Percentiles rank a stretch among this genome's conserved stretches.
phyloP scores from a whole-genome alignment of 2,888 invertebrate genomes.

The Ditula angustiorana region DNA sequence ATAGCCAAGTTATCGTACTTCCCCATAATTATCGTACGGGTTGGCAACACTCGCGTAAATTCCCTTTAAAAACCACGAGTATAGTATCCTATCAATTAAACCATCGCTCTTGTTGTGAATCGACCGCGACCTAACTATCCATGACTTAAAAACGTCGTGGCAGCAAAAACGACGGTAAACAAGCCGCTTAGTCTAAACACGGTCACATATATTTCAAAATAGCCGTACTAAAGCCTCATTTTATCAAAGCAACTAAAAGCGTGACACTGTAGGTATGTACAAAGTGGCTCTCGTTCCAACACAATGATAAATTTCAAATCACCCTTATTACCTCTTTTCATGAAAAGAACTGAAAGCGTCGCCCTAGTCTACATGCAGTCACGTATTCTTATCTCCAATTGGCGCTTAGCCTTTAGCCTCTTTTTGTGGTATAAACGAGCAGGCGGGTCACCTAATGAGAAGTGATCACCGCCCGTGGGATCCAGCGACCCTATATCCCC shows the following conservation, averaged over 20 bases:
- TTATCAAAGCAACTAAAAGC: not conserved
- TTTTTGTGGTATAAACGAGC: too few species aligned
- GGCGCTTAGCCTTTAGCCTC: too few species aligned
- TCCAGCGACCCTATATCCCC: too few species aligned
- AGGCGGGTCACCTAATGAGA: too few species aligned
- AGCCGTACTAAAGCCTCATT: not conserved
- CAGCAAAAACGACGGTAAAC: not conserved
- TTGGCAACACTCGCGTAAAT: too few species aligned
- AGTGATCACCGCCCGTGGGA: too few species aligned
- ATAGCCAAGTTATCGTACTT: too few species aligned
- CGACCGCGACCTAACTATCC: not conserved
- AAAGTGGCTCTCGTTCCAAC: not conserved
- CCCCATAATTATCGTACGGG: too few species aligned
- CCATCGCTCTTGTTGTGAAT: not conserved
- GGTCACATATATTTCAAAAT: not conserved
- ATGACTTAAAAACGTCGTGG: too few species aligned
- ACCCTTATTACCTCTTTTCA: not conserved
- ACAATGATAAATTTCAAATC: not conserved
- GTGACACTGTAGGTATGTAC: not conserved
- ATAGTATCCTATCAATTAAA: slow-evolving; percentile 1
- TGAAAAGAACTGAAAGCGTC: slow-evolving; percentile 42
- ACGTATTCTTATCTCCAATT: too few species aligned
- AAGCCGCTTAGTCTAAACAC: not conserved
- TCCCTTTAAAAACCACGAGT: too few species aligned
- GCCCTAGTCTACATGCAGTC: too few species aligned